phyloP scores from a whole-genome alignment of 1,140 invertebrate species.

The Stegodyphus dumicola region DNA sequence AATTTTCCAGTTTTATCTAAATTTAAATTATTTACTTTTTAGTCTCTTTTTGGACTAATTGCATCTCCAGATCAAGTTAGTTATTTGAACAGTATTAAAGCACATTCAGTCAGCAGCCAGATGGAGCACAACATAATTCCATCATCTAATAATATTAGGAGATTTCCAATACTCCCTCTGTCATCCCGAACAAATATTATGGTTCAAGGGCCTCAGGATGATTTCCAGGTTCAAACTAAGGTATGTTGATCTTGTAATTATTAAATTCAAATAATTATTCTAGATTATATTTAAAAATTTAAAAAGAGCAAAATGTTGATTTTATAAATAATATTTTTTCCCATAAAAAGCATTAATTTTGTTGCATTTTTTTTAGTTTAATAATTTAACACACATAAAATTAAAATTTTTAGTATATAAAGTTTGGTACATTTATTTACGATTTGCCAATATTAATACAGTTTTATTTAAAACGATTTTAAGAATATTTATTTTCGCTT shows the following conservation, averaged over 20 bases:
- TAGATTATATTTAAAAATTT: too few relatives aligned
- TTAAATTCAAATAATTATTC: too few relatives aligned
- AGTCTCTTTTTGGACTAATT: constrained; percentile 44
- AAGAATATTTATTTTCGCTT: too few relatives aligned
- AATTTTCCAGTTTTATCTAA: neutral
- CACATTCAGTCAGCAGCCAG: constrained; percentile 14
- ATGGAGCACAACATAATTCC: constrained; percentile 54
- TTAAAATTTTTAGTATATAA: too few relatives aligned
- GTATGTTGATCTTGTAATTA: neutral
- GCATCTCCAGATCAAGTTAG: constrained; percentile 45
- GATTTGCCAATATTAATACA: too few relatives aligned
- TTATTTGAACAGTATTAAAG: constrained; percentile 41
- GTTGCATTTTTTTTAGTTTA: too few relatives aligned
- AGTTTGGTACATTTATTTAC: too few relatives aligned
- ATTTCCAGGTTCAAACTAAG: neutral
- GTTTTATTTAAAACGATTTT: too few relatives aligned
- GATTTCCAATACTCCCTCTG: constrained; percentile 42
- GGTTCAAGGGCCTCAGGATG: neutral
- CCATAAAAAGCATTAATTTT: too few relatives aligned
- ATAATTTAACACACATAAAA: too few relatives aligned
- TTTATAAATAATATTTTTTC: too few relatives aligned
- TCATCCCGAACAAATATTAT: constrained; percentile 16
- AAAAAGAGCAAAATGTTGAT: too few relatives aligned
- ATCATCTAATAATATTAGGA: neutral
- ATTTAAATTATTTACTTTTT: constrained; percentile 1